Evolutionary conservation across 2,113 vertebrate genomes (phyloP).

Genomic region (Elephas maximus): DNA sequence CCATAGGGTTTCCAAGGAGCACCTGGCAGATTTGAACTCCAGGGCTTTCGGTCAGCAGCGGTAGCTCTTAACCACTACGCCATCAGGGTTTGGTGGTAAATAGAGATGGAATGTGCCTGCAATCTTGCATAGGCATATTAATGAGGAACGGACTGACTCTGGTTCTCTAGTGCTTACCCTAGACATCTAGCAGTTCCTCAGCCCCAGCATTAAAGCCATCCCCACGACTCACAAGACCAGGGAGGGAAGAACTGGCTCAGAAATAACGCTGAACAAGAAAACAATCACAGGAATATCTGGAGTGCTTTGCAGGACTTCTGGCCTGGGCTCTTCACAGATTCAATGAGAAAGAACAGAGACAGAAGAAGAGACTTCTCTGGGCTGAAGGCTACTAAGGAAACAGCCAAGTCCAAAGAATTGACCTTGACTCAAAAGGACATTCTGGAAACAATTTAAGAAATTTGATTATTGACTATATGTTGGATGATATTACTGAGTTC

Average conservation of each 20-base stretch:
- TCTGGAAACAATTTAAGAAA: neutral
- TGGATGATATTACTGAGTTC: neutral
- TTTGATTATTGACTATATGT: neutral
- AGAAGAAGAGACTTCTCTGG: neutral
- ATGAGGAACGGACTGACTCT: neutral
- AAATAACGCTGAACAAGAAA: neutral
- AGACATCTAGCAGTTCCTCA: neutral
- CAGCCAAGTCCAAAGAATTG: neutral
- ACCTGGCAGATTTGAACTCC: too few relatives aligned
- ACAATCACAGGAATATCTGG: neutral
- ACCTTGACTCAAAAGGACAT: neutral
- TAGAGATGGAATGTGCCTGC: neutral
- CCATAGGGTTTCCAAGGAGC: too few relatives aligned
- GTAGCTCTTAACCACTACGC: too few relatives aligned
- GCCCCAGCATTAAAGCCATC: slow-evolving; percentile 10
- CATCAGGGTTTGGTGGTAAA: neutral
- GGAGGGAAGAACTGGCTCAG: neutral
- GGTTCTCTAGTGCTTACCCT: neutral
- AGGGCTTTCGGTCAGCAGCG: too few relatives aligned
- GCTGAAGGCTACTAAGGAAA: neutral
- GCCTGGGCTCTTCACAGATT: neutral
- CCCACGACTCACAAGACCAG: neutral
- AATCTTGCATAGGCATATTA: neutral
- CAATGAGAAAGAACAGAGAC: neutral
- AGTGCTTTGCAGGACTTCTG: neutral